Base-by-base conservation (phyloP, 2,888 invertebrate genomes). In the Cryptops parisi region DNA sequence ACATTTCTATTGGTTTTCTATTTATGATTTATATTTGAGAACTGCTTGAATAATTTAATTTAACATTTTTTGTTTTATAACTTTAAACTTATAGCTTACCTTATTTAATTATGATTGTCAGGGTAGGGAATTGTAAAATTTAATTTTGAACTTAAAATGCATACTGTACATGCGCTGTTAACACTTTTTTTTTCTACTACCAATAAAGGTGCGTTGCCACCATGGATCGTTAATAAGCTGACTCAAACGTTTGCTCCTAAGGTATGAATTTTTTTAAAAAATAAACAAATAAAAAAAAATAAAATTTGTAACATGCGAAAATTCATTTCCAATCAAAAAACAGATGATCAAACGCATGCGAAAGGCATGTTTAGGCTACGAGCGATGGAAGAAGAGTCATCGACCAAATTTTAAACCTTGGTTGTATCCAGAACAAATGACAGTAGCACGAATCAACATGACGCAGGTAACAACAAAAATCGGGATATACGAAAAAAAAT, bases 221-320 rank as follows among this genome's bases (percentile, higher is more conserved):
- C 82, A 5, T 91, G 90, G 90, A 73, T 88, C 54, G 86, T 90
- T 44, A 91, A 93, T 72, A 86, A 80, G 69, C 74, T 85, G 12
- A 87, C 89, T 27, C 84, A 86, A 58, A 84, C 84, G 64, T 76
- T 90, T 62, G 89, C 88, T 0, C 91, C 91, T 1, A 84, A 85
- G 67, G 78, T 78, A 67, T 15, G 5, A 25, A 5, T 19, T 4
- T 3, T 38, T 2, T n/a, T 24, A 33, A 48, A 33, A 17, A 41
- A 41, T n/a, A 41, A 41, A 41, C 5, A 41, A 41, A 41, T 41
- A 41, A 41, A 41, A 17, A n/a, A n/a, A 41, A 17, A 41, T n/a
- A 41, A 41, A 6, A 47, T 46, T 40, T 47, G n/a, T 24, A 43
- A 6, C 27, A 27, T 22, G 33, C 46, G 38, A 33, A 33, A 12